A percentile compares a stretch with the other conserved stretches of the same genome.
Conservation (phyloP, 2,888 invertebrate species). For the Creontiades dilutus region DNA sequence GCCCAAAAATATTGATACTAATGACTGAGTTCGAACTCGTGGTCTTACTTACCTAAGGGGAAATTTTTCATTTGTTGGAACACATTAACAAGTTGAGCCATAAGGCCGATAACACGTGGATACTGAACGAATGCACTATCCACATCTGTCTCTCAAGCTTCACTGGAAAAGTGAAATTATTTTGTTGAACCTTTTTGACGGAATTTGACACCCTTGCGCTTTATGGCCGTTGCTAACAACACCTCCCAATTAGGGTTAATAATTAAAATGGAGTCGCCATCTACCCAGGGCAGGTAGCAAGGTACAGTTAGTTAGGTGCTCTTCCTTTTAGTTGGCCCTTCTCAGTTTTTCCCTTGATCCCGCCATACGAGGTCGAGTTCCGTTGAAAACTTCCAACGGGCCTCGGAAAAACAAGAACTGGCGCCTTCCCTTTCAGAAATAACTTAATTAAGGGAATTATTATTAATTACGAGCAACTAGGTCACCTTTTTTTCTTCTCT, state of each 20-base stretch:
- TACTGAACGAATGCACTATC: too few species aligned
- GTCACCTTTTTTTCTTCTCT: background rate
- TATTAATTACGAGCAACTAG: slow-evolving; percentile 18
- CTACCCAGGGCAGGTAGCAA: too few species aligned
- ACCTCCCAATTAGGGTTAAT: slow-evolving; percentile 2
- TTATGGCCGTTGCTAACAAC: background rate
- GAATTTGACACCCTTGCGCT: too few species aligned
- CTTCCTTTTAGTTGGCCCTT: background rate
- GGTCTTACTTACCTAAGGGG: too few species aligned
- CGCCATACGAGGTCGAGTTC: background rate
- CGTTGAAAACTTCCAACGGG: background rate
- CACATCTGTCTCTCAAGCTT: too few species aligned
- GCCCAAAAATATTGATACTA: too few species aligned
- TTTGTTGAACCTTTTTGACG: too few species aligned
- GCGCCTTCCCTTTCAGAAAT: background rate
- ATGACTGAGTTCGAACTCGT: too few species aligned
- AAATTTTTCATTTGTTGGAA: too few species aligned
- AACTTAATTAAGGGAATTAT: slow-evolving; percentile 36
- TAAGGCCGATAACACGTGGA: too few species aligned
- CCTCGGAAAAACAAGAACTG: slow-evolving; percentile 8
- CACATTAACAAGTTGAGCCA: too few species aligned
- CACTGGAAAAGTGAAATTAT: too few species aligned
- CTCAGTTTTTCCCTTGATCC: background rate
- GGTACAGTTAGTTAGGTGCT: background rate
- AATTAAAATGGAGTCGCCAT: background rate